Evolutionary conservation across 2,888 invertebrate genomes (phyloP).

Genomic region (Nymphalis c-album): DNA sequence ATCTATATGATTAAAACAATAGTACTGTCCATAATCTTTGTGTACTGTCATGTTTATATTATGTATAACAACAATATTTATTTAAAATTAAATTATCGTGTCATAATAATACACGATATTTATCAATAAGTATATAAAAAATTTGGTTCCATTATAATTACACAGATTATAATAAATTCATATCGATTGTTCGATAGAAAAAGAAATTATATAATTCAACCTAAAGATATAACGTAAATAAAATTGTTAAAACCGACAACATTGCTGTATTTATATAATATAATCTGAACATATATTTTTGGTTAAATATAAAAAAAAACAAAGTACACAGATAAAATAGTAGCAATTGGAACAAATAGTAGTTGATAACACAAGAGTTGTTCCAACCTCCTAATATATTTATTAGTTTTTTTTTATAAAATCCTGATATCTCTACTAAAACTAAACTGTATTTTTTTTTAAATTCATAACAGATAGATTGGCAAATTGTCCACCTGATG

Average conservation of each 20-base stretch:
- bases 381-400: no score
- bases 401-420: no score
- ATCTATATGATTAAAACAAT: constrained; percentile 4
- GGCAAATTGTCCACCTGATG: no score
- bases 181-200: neutral
- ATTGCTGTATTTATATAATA: constrained; percentile 5
- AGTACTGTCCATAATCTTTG: constrained; percentile 23
- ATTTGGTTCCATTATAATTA: constrained; percentile 20
- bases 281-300: constrained; percentile 5
- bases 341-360: no score
- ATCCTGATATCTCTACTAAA: no score
- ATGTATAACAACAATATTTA: constrained; percentile 21
- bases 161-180: neutral
- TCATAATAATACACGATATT: neutral
- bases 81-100: neutral
- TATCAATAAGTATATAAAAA: constrained; percentile 1
- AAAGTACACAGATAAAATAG: neutral
- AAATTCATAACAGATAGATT: no score
- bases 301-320: neutral
- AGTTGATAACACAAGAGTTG: no score
- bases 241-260: neutral
- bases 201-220: neutral
- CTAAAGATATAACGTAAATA: constrained; percentile 9
- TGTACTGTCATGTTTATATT: constrained; percentile 20
- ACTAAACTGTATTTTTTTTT: no score